Conservation (phyloP, 92 coral and sea anemone species). For the Actinostola sp. region DNA sequence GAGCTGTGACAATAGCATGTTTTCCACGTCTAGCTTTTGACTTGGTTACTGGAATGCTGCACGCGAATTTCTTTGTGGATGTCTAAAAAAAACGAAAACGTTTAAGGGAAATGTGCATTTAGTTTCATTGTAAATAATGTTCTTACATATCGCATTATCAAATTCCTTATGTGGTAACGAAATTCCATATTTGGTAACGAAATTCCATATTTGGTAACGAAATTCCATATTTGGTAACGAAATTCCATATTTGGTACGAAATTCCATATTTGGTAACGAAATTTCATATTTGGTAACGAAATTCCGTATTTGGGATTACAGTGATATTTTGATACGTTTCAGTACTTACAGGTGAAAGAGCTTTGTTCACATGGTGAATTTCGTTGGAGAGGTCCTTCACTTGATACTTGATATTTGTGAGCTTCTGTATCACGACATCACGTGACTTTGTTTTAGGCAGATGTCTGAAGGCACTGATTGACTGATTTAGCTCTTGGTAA, state of each 20-base stretch:
- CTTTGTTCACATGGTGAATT: not conserved
- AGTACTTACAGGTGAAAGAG: conserved; percentile 2
- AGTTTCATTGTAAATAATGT: not conserved
- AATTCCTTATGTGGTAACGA: no score
- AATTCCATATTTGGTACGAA: no score
- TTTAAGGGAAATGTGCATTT: not conserved
- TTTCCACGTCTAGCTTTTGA: not conserved
- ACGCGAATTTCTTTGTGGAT: not conserved
- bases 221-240: no score
- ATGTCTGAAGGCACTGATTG: not conserved
- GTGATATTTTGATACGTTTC: not conserved
- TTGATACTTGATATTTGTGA: not conserved
- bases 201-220: no score
- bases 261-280: not conserved
- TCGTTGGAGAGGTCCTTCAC: not conserved
- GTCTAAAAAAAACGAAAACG: not conserved
- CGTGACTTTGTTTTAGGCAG: not conserved
- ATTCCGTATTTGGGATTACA: not conserved
- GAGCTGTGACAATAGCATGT: not conserved
- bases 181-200: no score
- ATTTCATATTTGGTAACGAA: not conserved
- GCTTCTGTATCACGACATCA: not conserved
- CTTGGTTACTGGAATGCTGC: not conserved
- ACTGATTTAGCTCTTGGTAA: not conserved
- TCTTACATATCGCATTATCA: no score